phyloP scores from a whole-genome alignment of 1,140 invertebrate species.

The Armadillidium nasatum region DNA sequence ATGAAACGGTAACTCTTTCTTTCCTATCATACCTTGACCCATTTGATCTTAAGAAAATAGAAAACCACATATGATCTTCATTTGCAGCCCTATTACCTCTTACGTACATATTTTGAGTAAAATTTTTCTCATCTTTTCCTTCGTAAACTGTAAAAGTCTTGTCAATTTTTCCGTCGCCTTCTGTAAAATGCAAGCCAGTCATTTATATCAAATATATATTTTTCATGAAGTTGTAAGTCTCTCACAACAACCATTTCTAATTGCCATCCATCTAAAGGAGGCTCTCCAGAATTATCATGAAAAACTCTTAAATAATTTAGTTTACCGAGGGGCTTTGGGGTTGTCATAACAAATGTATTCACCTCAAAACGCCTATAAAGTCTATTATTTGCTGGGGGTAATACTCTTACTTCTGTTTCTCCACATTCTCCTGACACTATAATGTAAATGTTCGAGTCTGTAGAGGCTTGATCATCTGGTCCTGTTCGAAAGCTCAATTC shows the following conservation, averaged over 20 bases:
- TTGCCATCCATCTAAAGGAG: too few relatives aligned
- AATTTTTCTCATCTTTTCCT: slow-evolving; percentile 12
- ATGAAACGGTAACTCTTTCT: slow-evolving; percentile 21
- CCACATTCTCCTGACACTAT: slow-evolving; percentile 23
- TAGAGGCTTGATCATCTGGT: slow-evolving; percentile 18
- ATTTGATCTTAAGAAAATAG: slow-evolving; percentile 25
- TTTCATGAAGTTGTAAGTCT: neutral
- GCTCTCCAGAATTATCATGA: slow-evolving; percentile 20
- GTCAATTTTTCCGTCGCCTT: neutral
- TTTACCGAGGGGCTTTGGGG: slow-evolving; percentile 10
- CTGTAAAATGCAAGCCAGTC: neutral
- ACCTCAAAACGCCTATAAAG: slow-evolving; percentile 23
- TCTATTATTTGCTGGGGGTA: slow-evolving; percentile 19
- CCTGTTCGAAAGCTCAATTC: slow-evolving; percentile 19
- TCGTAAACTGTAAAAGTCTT: neutral
- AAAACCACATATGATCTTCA: slow-evolving; percentile 29
- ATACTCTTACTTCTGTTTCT: slow-evolving; percentile 16
- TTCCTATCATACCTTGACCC: slow-evolving; percentile 25
- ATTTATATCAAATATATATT: slow-evolving; percentile 3
- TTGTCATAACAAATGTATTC: slow-evolving; percentile 27
- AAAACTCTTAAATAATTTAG: slow-evolving; percentile 25
- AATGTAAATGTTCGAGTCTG: slow-evolving; percentile 19
- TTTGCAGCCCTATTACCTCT: slow-evolving; percentile 18
- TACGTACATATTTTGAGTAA: slow-evolving; percentile 27
- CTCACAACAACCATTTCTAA: too few relatives aligned